Evolutionary conservation across 2,113 vertebrate genomes (phyloP), one percentile per base, ranked within the genome.

Genomic region (Calypte anna): DNA sequence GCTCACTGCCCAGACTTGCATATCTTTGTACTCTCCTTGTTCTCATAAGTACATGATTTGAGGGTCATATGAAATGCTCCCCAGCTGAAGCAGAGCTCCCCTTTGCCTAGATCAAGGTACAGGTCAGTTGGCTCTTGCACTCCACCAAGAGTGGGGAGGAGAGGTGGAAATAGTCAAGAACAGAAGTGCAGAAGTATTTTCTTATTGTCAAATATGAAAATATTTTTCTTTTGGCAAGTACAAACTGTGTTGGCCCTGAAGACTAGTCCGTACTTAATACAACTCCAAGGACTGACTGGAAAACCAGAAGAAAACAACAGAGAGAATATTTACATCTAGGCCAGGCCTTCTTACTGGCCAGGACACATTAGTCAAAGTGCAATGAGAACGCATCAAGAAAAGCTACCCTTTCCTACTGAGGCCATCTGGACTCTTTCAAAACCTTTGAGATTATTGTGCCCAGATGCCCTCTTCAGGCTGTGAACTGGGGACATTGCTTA

Each of bases 391-490:
- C 43, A 76, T 53, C 20, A 66, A 66, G 54, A 73, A 88, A 90
- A 93, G 59, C 18, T 67, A 88, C 25, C 27, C 38, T 83, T 91
- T 93, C 79, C 59, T 88, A 43, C 72, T 19, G n/a, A 33, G 59
- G 59, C 85, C 88, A 88, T 96, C 85, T 96, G 93, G 75, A 67
- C 17, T 91, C 9, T 74, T 43, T 94, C 95, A 96, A 93, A 90
- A 63, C 23, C 7, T 90, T 77, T 50, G 33, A 80, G 31, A 90
- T 91, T 86, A 80, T 70, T 28, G 18, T 58, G 33, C 40, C 50
- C 27, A 40, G 44, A 82, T 82, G 62, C 40, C 38, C 67, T 77
- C 61, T 80, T 67, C 72, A 80, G 72, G 40, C 46, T 55, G 3
- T 12, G 8, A 14, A 59, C 55, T 38, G 30, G 16, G 6, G 46